Percentiles rank a stretch among this genome's conserved stretches.
phyloP scores from a whole-genome alignment of 2,888 invertebrate species.

The Macaria notata region DNA sequence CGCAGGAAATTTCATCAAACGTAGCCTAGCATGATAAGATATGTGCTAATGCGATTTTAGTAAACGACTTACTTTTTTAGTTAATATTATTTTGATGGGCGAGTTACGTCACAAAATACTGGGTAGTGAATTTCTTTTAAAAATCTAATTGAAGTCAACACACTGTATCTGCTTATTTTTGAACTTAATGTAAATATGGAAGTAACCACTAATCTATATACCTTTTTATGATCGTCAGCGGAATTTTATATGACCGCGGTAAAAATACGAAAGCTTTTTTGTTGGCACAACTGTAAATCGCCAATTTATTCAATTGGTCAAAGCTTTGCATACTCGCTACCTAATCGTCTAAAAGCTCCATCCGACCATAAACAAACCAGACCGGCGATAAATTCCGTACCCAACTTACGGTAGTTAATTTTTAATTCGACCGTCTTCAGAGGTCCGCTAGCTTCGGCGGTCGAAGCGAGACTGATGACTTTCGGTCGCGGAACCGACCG shows the following conservation, averaged over 20 bases:
- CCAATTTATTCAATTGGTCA: constrained; percentile 12
- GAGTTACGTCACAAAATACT: too few relatives aligned
- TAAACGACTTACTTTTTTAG: neutral
- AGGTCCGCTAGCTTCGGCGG: constrained; percentile 59
- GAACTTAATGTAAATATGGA: too few relatives aligned
- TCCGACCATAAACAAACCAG: constrained; percentile 63
- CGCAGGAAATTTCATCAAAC: constrained; percentile 64
- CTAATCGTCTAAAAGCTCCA: constrained; percentile 64
- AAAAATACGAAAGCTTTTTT: too few relatives aligned
- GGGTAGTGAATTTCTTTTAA: too few relatives aligned
- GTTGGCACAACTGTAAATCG: too few relatives aligned
- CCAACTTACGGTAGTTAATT: constrained; percentile 62
- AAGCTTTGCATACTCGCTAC: constrained; percentile 42
- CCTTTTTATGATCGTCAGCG: too few relatives aligned
- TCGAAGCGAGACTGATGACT: constrained; percentile 71
- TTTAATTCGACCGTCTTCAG: constrained; percentile 66
- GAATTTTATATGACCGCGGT: too few relatives aligned
- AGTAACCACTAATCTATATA: too few relatives aligned
- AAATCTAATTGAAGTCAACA: too few relatives aligned
- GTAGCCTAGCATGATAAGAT: constrained; percentile 48
- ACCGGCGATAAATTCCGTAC: constrained; percentile 64
- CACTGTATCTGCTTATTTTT: too few relatives aligned
- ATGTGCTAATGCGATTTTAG: constrained; percentile 34
- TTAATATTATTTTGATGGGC: too few relatives aligned
- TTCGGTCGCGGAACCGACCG: constrained; percentile 59